Conservation (phyloP, 2,888 invertebrate genomes). For the Drosophila ezoana region DNA sequence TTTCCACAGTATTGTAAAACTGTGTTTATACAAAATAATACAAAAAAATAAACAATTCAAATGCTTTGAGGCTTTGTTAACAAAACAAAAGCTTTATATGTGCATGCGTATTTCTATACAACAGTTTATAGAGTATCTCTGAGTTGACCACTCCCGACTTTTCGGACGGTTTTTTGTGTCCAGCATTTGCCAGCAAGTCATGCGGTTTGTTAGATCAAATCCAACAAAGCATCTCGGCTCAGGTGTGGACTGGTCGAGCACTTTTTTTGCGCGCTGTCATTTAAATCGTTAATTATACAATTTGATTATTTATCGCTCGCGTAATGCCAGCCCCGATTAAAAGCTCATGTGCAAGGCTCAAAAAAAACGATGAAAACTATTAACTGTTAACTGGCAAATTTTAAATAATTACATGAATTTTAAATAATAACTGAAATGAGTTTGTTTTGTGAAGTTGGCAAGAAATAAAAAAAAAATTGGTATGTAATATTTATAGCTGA, state of each 20-base stretch:
- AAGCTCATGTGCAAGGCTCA: constrained; percentile 8
- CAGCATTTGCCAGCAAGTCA: constrained; percentile 46
- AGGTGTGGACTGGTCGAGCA: constrained; percentile 24
- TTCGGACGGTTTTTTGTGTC: constrained; percentile 4
- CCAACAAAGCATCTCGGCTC: constrained; percentile 20
- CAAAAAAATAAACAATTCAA: too few relatives aligned
- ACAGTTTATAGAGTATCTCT: constrained; percentile 3
- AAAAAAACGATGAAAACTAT: not conserved
- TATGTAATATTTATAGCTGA: not conserved
- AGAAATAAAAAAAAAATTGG: not conserved
- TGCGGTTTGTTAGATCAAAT: constrained; percentile 45
- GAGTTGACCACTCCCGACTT: not conserved
- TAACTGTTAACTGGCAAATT: not conserved
- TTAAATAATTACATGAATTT: not conserved
- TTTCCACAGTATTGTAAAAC: too few relatives aligned
- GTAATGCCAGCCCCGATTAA: constrained; percentile 28
- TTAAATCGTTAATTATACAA: constrained; percentile 47
- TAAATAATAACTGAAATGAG: too few relatives aligned
- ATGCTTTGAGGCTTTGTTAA: too few relatives aligned
- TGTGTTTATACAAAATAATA: too few relatives aligned
- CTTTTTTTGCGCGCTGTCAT: constrained; percentile 39
- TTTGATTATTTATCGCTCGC: constrained; percentile 44
- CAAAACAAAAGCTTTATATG: too few relatives aligned
- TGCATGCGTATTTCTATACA: too few relatives aligned
- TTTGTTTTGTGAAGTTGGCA: too few relatives aligned